These are phyloP conservation scores for Mesorhabditis belari DNA, from an alignment of 2,888 invertebrate species.

Conservation along the genomic window DNA sequence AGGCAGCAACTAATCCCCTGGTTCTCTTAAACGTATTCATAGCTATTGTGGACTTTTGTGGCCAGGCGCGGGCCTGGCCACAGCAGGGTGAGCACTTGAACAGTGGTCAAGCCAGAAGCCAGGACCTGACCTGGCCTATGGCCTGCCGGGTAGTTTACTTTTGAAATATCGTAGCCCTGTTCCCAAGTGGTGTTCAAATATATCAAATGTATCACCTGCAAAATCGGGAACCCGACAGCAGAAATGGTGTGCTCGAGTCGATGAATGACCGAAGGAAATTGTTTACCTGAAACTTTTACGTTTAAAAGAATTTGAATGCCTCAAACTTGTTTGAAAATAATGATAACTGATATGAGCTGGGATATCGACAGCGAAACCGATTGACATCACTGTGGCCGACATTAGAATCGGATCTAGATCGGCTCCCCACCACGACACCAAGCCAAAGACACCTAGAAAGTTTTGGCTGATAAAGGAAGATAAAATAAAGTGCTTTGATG, in stretches of 20 bases:
- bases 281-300: slow-evolving; percentile 15
- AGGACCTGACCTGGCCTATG: too few relatives aligned
- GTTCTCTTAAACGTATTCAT: too few relatives aligned
- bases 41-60: too few relatives aligned
- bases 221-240: slow-evolving; percentile 48
- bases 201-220: slow-evolving; percentile 46
- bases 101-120: too few relatives aligned
- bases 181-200: too few relatives aligned
- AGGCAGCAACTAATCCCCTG: too few relatives aligned
- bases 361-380: slow-evolving; percentile 51
- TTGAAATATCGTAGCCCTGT: not conserved
- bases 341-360: slow-evolving; percentile 51
- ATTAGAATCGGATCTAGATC: slow-evolving; percentile 51
- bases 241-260: slow-evolving; percentile 41
- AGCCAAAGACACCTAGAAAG: slow-evolving; percentile 46
- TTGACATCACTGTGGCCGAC: slow-evolving; percentile 48
- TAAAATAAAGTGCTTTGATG: not conserved
- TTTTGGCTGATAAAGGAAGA: not conserved
- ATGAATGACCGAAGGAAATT: slow-evolving; percentile 14
- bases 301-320: not conserved
- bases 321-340: slow-evolving; percentile 40
- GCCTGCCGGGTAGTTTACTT: too few relatives aligned
- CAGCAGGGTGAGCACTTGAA: too few relatives aligned
- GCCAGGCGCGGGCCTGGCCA: too few relatives aligned
- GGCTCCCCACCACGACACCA: slow-evolving; percentile 47